Percentiles rank a stretch among this genome's conserved stretches.
Evolutionary conservation across 2,888 invertebrate species (phyloP).

Genomic region (Pterostichus niger): DNA sequence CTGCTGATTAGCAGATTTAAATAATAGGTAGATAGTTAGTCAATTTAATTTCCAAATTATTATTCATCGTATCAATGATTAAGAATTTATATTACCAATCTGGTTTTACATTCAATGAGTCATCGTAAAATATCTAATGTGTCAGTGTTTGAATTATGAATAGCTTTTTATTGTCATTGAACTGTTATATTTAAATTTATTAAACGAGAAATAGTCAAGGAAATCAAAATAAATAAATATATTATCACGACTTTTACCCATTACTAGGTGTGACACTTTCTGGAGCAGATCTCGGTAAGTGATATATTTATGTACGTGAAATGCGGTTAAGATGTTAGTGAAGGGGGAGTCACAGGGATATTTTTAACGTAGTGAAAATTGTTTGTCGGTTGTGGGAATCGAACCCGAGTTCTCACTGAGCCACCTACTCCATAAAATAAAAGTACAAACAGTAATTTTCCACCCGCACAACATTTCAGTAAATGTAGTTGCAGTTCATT

Average conservation of each 20-base stretch:
- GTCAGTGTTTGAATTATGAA: not conserved
- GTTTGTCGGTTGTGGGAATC: too few relatives aligned
- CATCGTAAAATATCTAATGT: constrained; percentile 18
- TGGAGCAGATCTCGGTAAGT: too few relatives aligned
- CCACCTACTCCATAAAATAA: too few relatives aligned
- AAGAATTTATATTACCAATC: not conserved
- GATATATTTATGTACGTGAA: too few relatives aligned
- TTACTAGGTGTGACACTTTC: too few relatives aligned
- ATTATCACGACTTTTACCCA: too few relatives aligned
- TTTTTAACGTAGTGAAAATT: too few relatives aligned
- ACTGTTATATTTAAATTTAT: constrained; percentile 14
- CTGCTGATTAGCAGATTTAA: not conserved
- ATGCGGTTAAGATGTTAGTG: too few relatives aligned
- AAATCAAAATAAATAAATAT: not conserved
- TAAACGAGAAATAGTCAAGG: not conserved
- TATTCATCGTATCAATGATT: constrained; percentile 16
- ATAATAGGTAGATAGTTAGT: not conserved
- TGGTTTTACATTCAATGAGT: constrained; percentile 27
- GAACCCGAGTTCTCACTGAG: too few relatives aligned
- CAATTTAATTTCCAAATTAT: constrained; percentile 21
- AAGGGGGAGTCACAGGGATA: too few relatives aligned
- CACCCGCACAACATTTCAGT: not conserved
- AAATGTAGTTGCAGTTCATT: not conserved
- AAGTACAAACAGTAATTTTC: not conserved
- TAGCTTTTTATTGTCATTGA: constrained; percentile 23